Percentiles rank a stretch among this genome's conserved stretches.
phyloP scores from a whole-genome alignment of 2,888 invertebrate genomes.

The Alitta virens region DNA sequence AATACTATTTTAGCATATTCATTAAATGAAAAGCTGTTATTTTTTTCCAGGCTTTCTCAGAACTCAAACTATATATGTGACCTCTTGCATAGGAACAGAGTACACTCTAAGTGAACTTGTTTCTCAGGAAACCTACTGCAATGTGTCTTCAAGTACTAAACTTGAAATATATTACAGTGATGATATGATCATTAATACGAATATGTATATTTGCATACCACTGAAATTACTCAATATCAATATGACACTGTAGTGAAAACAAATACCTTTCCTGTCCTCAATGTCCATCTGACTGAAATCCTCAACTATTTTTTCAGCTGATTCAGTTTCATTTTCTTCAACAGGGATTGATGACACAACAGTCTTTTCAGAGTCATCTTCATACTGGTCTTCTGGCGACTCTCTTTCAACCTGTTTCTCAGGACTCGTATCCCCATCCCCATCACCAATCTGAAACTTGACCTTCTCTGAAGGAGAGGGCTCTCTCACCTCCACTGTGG shows the following conservation, averaged over 20 bases:
- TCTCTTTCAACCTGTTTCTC: not conserved
- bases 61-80: no score
- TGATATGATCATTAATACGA: no score
- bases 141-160: no score
- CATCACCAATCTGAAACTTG: not conserved
- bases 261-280: not conserved
- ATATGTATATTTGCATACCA: no score
- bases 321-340: not conserved
- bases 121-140: no score
- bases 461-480: not conserved
- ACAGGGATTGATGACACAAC: not conserved
- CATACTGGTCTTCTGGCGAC: not conserved
- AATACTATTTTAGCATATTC: not conserved
- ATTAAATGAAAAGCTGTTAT: no score
- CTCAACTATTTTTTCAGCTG: slow-evolving; percentile 1
- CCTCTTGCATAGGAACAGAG: no score
- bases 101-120: no score
- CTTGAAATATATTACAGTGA: no score
- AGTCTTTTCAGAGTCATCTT: not conserved
- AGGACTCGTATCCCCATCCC: not conserved
- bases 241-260: no score
- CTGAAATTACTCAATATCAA: no score
- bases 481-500: not conserved
- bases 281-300: not conserved
- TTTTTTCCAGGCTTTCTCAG: no score